Base-by-base conservation (phyloP, 2,888 invertebrate species). In the Nebria brevicollis region DNA sequence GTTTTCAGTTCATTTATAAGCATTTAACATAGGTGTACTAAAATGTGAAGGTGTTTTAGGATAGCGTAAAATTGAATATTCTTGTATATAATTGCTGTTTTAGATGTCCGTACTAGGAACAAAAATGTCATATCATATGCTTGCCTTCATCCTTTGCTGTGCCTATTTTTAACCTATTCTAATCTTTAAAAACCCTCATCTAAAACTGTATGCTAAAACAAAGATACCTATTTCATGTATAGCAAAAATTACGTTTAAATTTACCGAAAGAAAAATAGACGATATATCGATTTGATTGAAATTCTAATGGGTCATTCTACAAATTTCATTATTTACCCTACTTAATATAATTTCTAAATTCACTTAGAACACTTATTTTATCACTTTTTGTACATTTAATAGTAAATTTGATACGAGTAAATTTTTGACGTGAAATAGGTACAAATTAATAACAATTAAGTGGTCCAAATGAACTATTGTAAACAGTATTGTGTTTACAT, bases 81-180 rank as follows among this genome's bases (percentile, higher is more conserved):
- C 3, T 68, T 68, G 10, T 11, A 68, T 25, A 15, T 68, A 11
- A 11, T 54, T 54, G 54, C 13, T 54, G 54, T 54, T 54, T 54
- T 54, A 54, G 54, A 11, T 11, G 54, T 72, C 43, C 70, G 72
- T 77, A 26, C 15, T 77, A 73, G 78, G 42, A 75, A 74, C 66
- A 68, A 10, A 79, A 54, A 34, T 34, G 34, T 84, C 84, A 84
- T 84, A 84, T 84, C 84, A 84, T 54, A 13, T 84, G 83, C 84
- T 84, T 84, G 84, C 84, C 84, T 84, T 84, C 82, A 83, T 79
- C 83, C 83, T 82, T 83, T 83, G 83, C 82, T 82, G 84, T 84
- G 84, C 84, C 84, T 84, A 82, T 84, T 8, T 82, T 76, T 77
- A 82, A 25, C 42, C 66, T 15, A 79, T 26, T 26, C 43, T 72